Percentiles rank a stretch among this genome's conserved stretches.
Conservation (phyloP, 2,888 invertebrate genomes). For the Cryptus armator region DNA sequence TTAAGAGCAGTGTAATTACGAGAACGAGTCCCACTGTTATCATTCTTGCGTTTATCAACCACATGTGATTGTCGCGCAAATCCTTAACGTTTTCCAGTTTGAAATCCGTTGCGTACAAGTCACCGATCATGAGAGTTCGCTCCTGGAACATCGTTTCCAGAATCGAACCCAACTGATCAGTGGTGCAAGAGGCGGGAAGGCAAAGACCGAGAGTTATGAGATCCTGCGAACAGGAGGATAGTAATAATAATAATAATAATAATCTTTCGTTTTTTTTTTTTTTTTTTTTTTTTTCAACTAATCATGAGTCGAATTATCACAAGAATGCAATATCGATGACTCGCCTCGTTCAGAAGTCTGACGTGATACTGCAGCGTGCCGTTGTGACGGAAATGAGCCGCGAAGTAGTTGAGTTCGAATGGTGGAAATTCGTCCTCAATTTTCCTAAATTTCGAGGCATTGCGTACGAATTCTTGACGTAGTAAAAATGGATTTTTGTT, state of each 20-base stretch:
- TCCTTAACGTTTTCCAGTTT: conserved; percentile 80
- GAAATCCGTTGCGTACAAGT: conserved; percentile 82
- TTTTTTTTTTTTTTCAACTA: background rate
- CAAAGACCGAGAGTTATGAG: conserved; percentile 86
- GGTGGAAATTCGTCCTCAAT: conserved; percentile 83
- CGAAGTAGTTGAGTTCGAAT: conserved; percentile 82
- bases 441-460: conserved; percentile 78
- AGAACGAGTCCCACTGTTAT: conserved; percentile 78
- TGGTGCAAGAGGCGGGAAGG: conserved; percentile 85
- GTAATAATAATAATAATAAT: conserved; percentile 4
- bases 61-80: conserved; percentile 78
- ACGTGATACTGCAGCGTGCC: conserved; percentile 84
- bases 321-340: conserved; percentile 42
- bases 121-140: conserved; percentile 79
- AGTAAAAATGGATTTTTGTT: conserved; percentile 79
- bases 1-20: conserved; percentile 73
- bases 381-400: conserved; percentile 84
- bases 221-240: conserved; percentile 80
- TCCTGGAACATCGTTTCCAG: conserved; percentile 80
- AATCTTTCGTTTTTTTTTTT: background rate
- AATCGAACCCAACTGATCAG: conserved; percentile 80
- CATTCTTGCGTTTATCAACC: conserved; percentile 80
- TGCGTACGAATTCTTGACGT: conserved; percentile 71
- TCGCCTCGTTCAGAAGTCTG: conserved; percentile 84
- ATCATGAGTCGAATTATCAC: background rate